Base-by-base conservation (phyloP, 2,888 invertebrate genomes). In the Invenusta paracnida region DNA sequence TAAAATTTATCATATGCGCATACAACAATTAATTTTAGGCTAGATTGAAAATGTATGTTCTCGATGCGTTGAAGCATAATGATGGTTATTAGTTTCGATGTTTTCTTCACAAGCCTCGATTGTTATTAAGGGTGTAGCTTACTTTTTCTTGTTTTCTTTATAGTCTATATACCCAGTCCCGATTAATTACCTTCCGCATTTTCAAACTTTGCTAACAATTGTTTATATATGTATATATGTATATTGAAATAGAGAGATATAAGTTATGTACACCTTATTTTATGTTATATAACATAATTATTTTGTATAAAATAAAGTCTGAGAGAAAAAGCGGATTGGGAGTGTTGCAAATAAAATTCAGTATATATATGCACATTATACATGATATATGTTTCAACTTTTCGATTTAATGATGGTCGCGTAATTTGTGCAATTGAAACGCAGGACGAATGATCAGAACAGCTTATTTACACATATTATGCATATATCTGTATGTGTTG, bases 131-230 rank as follows among this genome's bases (percentile, higher is more conserved):
- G 73, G 73, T 73, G 73, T 13, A 73, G 5, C 27, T 73, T 73
- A 23, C 73, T 73, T 73, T 73, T 73, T 73, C 73, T 73, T 23
- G 23, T 73, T 73, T 73, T 23, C 73, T 23, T 73, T 48, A n/a
- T n/a, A n/a, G n/a, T n/a, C 27, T 13, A 23, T 73, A 5, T 73
- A 73, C 17, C 73, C 73, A 73, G 73, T 5, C 73, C 73, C 73
- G 73, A 73, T 73, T 73, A 73, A 73, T 73, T 73, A 73, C 73
- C 73, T 73, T 73, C 73, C 27, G 73, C 73, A 73, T 73, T 73
- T 73, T 73, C 73, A 73, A 73, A 73, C 73, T 73, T 73, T 73
- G 73, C 23, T 23, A 13, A 23, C 73, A 13, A 73, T 13, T 23
- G 25, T 23, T 73, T 73, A 73, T 48, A 17, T 48, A 48, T 48